Percentiles rank a stretch among this genome's conserved stretches.
Conservation (phyloP, 2,113 vertebrate genomes). For the Corythoichthys haematopterus region DNA sequence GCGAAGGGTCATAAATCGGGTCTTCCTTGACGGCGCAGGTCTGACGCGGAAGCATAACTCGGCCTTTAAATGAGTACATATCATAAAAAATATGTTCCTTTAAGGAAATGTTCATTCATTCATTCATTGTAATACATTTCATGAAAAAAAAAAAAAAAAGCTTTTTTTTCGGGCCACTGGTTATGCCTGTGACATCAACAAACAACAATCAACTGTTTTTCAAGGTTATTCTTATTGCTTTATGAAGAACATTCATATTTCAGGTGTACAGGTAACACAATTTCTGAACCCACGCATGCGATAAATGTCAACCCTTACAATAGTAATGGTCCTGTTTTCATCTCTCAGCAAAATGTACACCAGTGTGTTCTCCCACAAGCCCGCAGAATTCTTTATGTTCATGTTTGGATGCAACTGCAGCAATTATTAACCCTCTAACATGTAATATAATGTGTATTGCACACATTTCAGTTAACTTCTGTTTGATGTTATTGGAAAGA, state of each 20-base stretch:
- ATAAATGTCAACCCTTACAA: neutral
- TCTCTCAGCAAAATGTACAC: constrained; percentile 3
- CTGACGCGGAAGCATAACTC: too few relatives aligned
- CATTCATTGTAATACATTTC: too few relatives aligned
- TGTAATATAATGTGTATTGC: neutral
- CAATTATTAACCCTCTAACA: constrained; percentile 17
- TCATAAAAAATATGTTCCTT: too few relatives aligned
- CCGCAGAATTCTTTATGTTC: constrained; percentile 21
- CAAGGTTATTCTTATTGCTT: neutral
- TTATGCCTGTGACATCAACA: too few relatives aligned
- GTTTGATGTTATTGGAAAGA: constrained; percentile 19
- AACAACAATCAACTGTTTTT: too few relatives aligned
- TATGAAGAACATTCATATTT: neutral
- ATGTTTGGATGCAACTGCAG: constrained; percentile 24
- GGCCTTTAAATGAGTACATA: too few relatives aligned
- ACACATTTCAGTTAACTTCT: constrained; percentile 6
- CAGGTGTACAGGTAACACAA: neutral
- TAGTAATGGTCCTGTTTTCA: neutral
- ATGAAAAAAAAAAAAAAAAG: too few relatives aligned
- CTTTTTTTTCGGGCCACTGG: too few relatives aligned
- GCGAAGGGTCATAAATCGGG: too few relatives aligned
- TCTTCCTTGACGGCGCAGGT: too few relatives aligned
- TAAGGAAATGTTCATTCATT: too few relatives aligned
- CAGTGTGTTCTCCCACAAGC: constrained; percentile 24
- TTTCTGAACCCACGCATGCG: neutral